Conservation (phyloP, 2,113 vertebrate species). For the Rhynchomys soricoides region DNA sequence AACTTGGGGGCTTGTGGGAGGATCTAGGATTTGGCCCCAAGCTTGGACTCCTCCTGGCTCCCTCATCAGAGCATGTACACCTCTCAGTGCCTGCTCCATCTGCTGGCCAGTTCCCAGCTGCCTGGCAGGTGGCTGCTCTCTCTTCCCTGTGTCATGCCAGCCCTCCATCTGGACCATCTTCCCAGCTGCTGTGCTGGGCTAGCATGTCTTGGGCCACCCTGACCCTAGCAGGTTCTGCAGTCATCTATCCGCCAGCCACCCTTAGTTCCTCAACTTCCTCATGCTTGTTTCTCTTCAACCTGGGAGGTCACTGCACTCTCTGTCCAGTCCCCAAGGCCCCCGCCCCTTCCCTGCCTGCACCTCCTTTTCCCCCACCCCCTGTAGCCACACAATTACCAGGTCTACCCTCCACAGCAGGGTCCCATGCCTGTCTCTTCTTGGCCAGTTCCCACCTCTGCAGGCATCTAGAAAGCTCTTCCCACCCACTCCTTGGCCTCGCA, state of each 20-base stretch:
- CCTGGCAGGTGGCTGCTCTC: background rate
- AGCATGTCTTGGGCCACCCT: background rate
- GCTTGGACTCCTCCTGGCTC: background rate
- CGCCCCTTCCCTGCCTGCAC: background rate
- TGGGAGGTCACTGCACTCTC: background rate
- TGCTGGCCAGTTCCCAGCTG: background rate
- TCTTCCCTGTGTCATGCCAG: background rate
- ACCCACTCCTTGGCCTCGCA: background rate
- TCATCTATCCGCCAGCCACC: background rate
- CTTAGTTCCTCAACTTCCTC: background rate
- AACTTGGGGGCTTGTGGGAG: background rate
- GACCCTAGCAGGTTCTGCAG: background rate
- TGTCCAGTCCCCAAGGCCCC: background rate
- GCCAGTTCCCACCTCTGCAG: fast-evolving
- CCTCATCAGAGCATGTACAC: background rate
- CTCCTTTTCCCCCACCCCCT: background rate
- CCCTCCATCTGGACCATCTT: slow-evolving; percentile 65
- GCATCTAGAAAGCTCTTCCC: slow-evolving; percentile 45
- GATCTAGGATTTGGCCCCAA: background rate
- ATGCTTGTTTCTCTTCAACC: background rate
- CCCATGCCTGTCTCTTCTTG: background rate
- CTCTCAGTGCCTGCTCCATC: slow-evolving; percentile 10
- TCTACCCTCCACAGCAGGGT: slow-evolving; percentile 7
- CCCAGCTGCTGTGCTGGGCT: background rate
- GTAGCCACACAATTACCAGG: slow-evolving; percentile 15